Base-by-base conservation (phyloP, 2,113 vertebrate genomes). In the Anolis carolinensis region DNA sequence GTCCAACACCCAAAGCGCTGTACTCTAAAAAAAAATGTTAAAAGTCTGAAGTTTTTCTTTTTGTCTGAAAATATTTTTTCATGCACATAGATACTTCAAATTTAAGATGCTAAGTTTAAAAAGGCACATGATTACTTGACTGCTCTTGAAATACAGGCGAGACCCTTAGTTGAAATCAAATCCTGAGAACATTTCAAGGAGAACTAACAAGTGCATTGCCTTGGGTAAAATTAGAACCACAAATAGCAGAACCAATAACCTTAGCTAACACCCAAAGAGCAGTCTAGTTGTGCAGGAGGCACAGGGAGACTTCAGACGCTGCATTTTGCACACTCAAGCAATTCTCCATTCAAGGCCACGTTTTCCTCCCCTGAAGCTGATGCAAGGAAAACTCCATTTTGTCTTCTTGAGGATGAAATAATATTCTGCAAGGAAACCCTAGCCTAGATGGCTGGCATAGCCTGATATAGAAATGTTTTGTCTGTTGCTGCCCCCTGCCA, bases 401-500 rank as follows among this genome's bases (percentile, higher is more conserved):
- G 88, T 36, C 83, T 87, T 25, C 11, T 20, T 52, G 20, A 2
- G 63, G 71, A 82, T 30, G 44, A 9, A 74, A 23, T 5, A 89
- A 0, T 7, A 71, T 52, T 68, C 27, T 18, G 21, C 30, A 79
- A 36, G 30, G 39, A 86, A 21, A 4, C 39, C 32, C 9, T 39
- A 16, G 1, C 55, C 50, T 34, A 82, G 3, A 73, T 39, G 83
- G 0, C 9, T 80, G 44, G 52, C 65, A 0, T 10, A 4, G 32
- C 0, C 23, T 0, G n/a, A 27, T 25, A 8, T 1, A 13, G 62
- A 72, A 80, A 86, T 89, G 79, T 71, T 76, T 70, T 71, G 32
- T 94, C 74, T 74, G 52, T 89, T 95, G 88, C 95, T 95, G 95
- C 95, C 95, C 94, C 84, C 95, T 95, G 82, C 77, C 95, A 92